Base-by-base conservation (phyloP, 2,113 vertebrate species). In the Nestor notabilis region DNA sequence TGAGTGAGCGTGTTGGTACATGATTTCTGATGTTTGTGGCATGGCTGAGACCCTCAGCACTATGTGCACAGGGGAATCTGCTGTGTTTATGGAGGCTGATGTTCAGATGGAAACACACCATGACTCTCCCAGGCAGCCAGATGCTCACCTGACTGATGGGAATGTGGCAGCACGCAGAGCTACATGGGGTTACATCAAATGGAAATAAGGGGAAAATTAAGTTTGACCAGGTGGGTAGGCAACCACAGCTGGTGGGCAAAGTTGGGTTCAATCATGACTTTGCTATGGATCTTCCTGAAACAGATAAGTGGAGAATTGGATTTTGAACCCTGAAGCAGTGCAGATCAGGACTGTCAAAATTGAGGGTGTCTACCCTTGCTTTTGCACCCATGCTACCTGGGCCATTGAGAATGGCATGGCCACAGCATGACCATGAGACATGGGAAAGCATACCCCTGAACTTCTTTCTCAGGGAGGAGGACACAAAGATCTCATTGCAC, bases 351-450 rank as follows among this genome's bases (percentile, higher is more conserved):
- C 23, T 63, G 28, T 13, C 17, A 86, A 81, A 81, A 55, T 3
- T 0, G 0, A 17, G 27, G 14, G 11, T 46, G 3, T 56, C 29
- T 58, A 7, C 1, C 5, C 7, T 39, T 53, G 8, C 11, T 76
- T 87, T 89, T 52, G 16, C 25, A 64, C 11, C 16, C 5, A 3
- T 44, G 17, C 17, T 29, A 37, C 3, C 12, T 21, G 28, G 23
- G 16, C 31, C 5, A 2, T 7, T 55, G 77, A 55, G 52, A 87
- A 79, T 10, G 27, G 5, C 29, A n/a, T 2, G 23, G 29, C 16
- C 60, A 79, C 24, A 74, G 18, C n/a, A 33, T 11, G 21, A 31
- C 7, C 20, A 6, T 11, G 5, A 69, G 37, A 28, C 13, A 1
- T 10, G 7, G 25, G 39, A 72, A 87, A 82, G 47, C 7, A 29